Evolutionary conservation across 2,797 vertebrate species (phyloP).

Genomic region (Epinephelus awoara): DNA sequence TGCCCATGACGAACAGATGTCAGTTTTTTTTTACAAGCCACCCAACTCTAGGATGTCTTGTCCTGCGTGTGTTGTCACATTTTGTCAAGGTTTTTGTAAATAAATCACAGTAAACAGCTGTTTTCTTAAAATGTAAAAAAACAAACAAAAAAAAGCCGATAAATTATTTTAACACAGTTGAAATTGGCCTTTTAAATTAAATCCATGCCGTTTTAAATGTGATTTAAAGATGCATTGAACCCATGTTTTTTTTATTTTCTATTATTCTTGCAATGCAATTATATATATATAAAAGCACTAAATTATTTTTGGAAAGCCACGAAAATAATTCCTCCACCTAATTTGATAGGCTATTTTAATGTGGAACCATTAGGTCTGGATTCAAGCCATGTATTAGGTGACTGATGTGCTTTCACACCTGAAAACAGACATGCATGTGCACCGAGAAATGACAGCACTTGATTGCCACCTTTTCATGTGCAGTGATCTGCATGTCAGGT

Average conservation of each 20-base stretch:
- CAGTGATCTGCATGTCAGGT: slow-evolving; percentile 34
- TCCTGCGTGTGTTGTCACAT: slow-evolving; percentile 38
- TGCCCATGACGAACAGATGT: slow-evolving; percentile 73
- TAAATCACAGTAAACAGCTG: not conserved
- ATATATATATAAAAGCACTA: not conserved
- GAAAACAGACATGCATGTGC: slow-evolving; percentile 5
- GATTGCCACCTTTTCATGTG: slow-evolving; percentile 38
- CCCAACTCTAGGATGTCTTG: slow-evolving; percentile 41
- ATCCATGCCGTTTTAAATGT: not conserved
- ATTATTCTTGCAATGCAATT: not conserved
- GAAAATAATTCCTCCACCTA: not conserved
- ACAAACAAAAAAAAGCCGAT: no score
- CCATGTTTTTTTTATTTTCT: no score
- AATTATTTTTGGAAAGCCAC: not conserved
- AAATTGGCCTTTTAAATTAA: not conserved
- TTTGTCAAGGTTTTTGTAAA: slow-evolving; percentile 19
- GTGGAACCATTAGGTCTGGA: slow-evolving; percentile 10
- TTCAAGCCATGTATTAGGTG: not conserved
- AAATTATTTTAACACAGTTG: not conserved
- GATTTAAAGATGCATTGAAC: not conserved
- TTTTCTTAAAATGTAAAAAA: slow-evolving; percentile 8
- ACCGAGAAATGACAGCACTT: slow-evolving; percentile 32
- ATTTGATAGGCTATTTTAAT: not conserved
- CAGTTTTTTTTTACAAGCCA: slow-evolving; percentile 57
- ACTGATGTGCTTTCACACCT: slow-evolving; percentile 32